Base-by-base conservation (phyloP, 2,113 vertebrate genomes). In the Eulemur macaco region DNA sequence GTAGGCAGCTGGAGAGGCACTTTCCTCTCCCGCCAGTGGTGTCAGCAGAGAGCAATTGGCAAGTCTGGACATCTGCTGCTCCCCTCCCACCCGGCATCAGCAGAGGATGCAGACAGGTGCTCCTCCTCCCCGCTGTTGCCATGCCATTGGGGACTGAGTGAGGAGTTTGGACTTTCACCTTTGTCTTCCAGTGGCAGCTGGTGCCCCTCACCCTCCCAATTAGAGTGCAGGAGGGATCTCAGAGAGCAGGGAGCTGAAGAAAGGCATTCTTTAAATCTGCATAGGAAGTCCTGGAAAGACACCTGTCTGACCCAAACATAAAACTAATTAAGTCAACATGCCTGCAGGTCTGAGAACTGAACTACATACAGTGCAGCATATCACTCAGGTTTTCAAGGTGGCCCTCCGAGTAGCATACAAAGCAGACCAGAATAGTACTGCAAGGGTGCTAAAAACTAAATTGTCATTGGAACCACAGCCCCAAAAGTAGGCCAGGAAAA, bases 401-500 rank as follows among this genome's bases (percentile, higher is more conserved):
- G 17, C 73, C 60, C 77, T 97, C 81, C 39, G 66, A 87, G 39
- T 60, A 92, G 74, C 69, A 91, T 54, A 83, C 71, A 82, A 88
- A 89, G 58, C 27, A 94, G 76, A 95, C 76, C 84, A 86, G 63
- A 89, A 86, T 78, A 94, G 39, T 6, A 50, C 34, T 1, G 0
- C 13, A 45, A 78, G 50, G 18, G 80, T 84, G 64, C 58, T 82
- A 81, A 93, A 96, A 95, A 81, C 66, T 71, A 68, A 95, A 97
- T 74, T 95, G 81, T 94, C 95, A 80, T 50, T 93, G 39, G 63
- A 94, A 92, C 90, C 9, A 14, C 37, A 68, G 78, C 25, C 85
- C 64, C 88, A 96, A 91, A 95, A 94, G 39, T 88, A 97, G 81
- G 58, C 76, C 77, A 93, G 25, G 13, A 94, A 96, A 93, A 96